Base-by-base conservation (phyloP, 1,140 invertebrate genomes). In the Conus ventricosus region DNA sequence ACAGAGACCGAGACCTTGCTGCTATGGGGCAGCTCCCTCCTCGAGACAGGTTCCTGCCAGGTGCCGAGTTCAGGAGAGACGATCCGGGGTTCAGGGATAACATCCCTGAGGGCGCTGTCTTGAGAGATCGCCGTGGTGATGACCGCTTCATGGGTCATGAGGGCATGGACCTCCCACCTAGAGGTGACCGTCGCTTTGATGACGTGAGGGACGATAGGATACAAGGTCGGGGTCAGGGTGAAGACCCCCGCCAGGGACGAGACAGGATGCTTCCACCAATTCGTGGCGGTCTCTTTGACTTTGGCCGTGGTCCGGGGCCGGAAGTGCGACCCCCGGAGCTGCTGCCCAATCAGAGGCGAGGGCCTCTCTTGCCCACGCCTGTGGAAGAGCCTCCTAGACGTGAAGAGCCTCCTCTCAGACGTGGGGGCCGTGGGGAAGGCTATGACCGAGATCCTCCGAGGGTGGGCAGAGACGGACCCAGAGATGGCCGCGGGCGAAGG, bases 1-100 rank as follows among this genome's bases (percentile, higher is more conserved):
- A 89, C 92, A 95, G 3, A 95, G 95, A 89, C 92, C 94, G 15
- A 95, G 95, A 51, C 89, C 92, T 0, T 90, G 75, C 92, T 93
- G 39, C 92, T 94, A 0, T 95, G 96, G 8, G 95, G 8, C 25
- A 83, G 53, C 54, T 39, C 5, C 82, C 82, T 13, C 20, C 13
- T 63, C 84, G 95, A 96, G 25, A 93, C 91, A 23, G 93, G 90
- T 63, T 84, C 88, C 84, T 54, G 83, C 92, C 78, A 83, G 82
- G 67, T 27, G 25, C 54, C 54, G 71, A 85, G 17, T 80, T 82
- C 54, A 63, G 88, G 71, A 23, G 87, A 23, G 86, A 84, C 20
- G 89, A 88, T 23, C 86, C 82, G 20, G 81, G 53, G 13, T 84
- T 75, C 63, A 25, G 67, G 54, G 82, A 84, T 39, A 71, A 63